Conservation (phyloP, 2,797 vertebrate genomes). For the Eleutherodactylus coqui region DNA sequence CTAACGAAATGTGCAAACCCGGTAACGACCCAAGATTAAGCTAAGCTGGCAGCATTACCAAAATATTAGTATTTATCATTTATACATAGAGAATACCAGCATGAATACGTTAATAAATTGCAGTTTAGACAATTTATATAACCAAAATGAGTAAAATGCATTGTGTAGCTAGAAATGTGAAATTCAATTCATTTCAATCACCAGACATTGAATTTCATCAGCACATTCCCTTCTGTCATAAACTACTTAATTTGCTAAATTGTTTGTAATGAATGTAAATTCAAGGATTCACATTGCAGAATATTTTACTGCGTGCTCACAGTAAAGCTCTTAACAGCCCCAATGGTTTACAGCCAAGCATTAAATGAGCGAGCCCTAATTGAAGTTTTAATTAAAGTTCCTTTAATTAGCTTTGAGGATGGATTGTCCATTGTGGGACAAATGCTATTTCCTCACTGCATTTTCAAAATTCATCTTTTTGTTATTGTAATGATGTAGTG, state of each 20-base stretch:
- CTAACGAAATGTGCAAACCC: neutral
- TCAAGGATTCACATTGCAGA: conserved; percentile 46
- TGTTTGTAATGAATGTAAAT: conserved; percentile 61
- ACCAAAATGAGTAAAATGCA: conserved; percentile 9
- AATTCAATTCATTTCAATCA: conserved; percentile 44
- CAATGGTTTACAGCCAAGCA: conserved; percentile 59
- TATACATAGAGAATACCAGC: neutral
- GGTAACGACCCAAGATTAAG: neutral
- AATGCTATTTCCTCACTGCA: conserved; percentile 34
- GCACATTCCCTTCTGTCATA: conserved; percentile 56
- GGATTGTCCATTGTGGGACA: conserved; percentile 59
- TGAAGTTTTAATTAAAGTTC: conserved; percentile 63
- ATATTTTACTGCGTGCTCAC: conserved; percentile 47
- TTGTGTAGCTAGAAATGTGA: neutral
- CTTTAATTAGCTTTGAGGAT: conserved; percentile 60
- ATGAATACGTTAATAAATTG: neutral
- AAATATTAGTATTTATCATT: neutral
- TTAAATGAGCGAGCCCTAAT: conserved; percentile 63
- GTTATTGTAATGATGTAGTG: conserved; percentile 35
- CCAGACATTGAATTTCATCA: conserved; percentile 41
- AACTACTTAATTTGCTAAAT: conserved; percentile 62
- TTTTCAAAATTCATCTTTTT: conserved; percentile 32
- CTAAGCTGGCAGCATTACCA: neutral
- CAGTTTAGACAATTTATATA: conserved; percentile 19
- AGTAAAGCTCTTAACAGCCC: conserved; percentile 53